Percentiles rank a stretch among this genome's conserved stretches.
These are phyloP conservation scores for Neogobius melanostomus DNA, from an alignment of 2,113 vertebrate species.

Conservation along the genomic window DNA sequence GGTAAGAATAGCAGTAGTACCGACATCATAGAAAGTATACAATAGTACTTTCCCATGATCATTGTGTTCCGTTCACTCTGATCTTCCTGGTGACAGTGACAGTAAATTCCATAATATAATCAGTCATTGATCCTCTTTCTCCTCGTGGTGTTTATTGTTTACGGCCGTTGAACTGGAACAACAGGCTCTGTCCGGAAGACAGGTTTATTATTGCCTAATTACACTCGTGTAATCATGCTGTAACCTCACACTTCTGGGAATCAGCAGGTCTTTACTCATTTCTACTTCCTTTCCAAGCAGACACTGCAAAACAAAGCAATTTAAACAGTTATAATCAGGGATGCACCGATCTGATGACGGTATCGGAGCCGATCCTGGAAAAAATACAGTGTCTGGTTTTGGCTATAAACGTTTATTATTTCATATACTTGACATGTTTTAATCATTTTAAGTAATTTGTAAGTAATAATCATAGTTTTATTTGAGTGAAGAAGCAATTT, in stretches of 20 bases:
- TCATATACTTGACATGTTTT: too few relatives aligned
- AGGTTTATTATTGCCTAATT: background rate
- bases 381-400: too few relatives aligned
- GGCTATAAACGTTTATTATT: too few relatives aligned
- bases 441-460: too few relatives aligned
- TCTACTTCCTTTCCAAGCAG: background rate
- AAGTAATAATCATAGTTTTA: background rate
- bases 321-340: too few relatives aligned
- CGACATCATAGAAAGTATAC: background rate
- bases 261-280: background rate
- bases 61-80: background rate
- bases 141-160: background rate
- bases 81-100: conserved; percentile 3
- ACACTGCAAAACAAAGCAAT: too few relatives aligned
- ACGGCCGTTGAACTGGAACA: background rate
- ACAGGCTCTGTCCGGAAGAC: background rate
- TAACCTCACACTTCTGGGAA: too few relatives aligned
- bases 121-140: background rate
- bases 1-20: too few relatives aligned
- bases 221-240: too few relatives aligned
- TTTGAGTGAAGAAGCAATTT: background rate
- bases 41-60: background rate
- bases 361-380: too few relatives aligned
- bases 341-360: too few relatives aligned
- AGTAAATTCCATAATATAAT: background rate